Percentiles rank a stretch among this genome's conserved stretches.
Conservation (phyloP, 2,797 vertebrate genomes). For the Myoxocephalus aenaeus region DNA sequence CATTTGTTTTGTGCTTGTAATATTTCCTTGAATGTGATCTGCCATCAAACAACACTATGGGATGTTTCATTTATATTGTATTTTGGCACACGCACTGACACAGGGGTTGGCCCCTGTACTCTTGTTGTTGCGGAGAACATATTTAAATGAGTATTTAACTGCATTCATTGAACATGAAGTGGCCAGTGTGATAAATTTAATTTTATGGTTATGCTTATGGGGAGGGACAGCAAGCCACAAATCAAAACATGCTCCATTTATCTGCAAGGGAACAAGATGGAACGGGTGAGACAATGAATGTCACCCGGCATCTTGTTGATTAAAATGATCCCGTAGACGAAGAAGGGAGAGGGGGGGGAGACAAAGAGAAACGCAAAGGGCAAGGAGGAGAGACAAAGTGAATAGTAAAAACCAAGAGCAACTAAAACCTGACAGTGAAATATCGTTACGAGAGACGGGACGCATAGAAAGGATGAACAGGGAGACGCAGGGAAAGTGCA, state of each 20-base stretch:
- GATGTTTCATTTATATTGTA: constrained; percentile 4
- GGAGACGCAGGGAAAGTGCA: constrained; percentile 59
- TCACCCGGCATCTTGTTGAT: constrained; percentile 77
- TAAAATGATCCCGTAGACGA: constrained; percentile 64
- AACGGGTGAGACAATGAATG: constrained; percentile 72
- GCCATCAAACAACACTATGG: not conserved
- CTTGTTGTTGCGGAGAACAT: constrained; percentile 58
- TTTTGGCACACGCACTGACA: constrained; percentile 5
- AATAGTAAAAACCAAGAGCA: constrained; percentile 56
- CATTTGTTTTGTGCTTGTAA: not conserved
- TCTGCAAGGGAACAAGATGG: constrained; percentile 60
- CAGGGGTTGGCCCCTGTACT: constrained; percentile 28
- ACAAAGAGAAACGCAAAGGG: constrained; percentile 52
- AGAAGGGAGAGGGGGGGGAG: constrained; percentile 34
- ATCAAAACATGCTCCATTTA: constrained; percentile 71
- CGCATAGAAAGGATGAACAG: constrained; percentile 59
- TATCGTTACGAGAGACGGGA: constrained; percentile 67
- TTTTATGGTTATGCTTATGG: constrained; percentile 71
- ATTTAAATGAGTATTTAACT: constrained; percentile 84
- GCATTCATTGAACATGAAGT: constrained; percentile 70
- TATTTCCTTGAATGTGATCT: not conserved
- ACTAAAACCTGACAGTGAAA: constrained; percentile 77
- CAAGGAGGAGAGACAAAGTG: constrained; percentile 32
- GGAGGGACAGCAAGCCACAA: constrained; percentile 70
- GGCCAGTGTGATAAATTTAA: constrained; percentile 68